Conservation (phyloP, 2,113 vertebrate genomes). For the Pica pica region DNA sequence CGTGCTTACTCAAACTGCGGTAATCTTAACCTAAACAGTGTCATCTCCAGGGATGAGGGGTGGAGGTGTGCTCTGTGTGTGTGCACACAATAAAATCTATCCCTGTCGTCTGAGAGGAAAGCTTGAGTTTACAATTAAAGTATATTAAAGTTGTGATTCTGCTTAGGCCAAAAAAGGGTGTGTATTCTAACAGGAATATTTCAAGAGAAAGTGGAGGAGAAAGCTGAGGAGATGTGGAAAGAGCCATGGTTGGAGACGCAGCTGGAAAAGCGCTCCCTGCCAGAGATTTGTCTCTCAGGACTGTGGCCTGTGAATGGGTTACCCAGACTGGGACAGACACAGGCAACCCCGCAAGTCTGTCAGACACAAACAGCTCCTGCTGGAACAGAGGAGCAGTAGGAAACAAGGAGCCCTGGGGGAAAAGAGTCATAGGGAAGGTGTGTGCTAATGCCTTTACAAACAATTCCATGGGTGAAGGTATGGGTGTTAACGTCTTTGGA, state of each 20-base stretch:
- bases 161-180: background rate
- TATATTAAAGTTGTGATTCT: background rate
- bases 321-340: fast-evolving
- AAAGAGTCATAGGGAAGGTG: background rate
- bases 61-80: background rate
- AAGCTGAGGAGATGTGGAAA: background rate
- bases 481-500: background rate
- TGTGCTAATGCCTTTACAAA: background rate
- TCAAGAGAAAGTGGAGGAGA: background rate
- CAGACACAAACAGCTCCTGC: background rate
- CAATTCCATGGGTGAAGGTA: background rate
- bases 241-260: background rate
- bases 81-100: background rate
- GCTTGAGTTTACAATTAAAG: background rate
- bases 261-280: background rate
- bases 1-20: background rate
- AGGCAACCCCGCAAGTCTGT: background rate
- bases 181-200: background rate
- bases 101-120: background rate
- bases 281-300: background rate
- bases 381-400: background rate
- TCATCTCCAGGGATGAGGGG: fast-evolving
- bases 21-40: background rate
- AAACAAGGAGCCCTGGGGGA: background rate
- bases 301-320: background rate